These are phyloP conservation scores for Otus sunia DNA, from an alignment of 2,113 vertebrate genomes.

Conservation along the genomic window DNA sequence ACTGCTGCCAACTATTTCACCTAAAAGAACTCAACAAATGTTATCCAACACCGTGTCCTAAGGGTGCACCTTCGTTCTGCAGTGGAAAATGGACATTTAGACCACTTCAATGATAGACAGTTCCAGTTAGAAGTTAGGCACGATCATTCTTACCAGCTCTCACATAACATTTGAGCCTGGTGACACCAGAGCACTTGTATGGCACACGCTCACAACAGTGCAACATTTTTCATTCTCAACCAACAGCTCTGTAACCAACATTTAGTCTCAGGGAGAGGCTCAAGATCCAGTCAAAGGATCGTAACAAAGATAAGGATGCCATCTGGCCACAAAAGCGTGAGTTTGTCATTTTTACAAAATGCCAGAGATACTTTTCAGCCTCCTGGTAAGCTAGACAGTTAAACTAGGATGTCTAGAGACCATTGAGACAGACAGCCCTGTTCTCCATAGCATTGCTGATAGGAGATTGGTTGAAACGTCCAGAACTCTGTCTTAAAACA, in stretches of 20 bases:
- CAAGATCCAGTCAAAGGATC: not conserved
- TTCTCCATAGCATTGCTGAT: not conserved
- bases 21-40: not conserved
- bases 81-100: not conserved
- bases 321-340: not conserved
- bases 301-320: not conserved
- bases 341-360: not conserved
- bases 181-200: not conserved
- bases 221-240: not conserved
- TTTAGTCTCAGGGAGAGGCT: not conserved
- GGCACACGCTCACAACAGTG: not conserved
- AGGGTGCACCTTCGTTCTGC: not conserved
- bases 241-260: not conserved
- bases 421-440: not conserved
- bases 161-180: not conserved
- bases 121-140: not conserved
- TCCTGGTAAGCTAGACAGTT: not conserved
- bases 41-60: not conserved
- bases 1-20: not conserved
- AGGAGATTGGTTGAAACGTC: not conserved
- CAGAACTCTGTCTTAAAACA: not conserved
- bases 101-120: rapidly evolving
- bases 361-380: not conserved
- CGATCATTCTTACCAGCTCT: not conserved
- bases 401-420: not conserved